Evolutionary conservation across 2,797 vertebrate species (phyloP).

Genomic region (Brachyalestes nurse): DNA sequence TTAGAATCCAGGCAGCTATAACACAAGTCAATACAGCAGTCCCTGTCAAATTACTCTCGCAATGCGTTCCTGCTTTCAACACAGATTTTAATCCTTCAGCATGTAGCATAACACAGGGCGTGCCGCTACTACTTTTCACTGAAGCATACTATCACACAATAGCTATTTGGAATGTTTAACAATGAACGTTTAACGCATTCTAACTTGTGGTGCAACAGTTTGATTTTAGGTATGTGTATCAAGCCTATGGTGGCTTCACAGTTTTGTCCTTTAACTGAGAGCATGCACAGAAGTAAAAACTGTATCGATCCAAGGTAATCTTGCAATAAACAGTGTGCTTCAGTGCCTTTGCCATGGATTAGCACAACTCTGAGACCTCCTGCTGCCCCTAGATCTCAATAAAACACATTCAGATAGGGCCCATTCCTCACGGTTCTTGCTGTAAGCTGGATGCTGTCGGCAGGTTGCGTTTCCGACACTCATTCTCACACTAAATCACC

Average conservation of each 20-base stretch:
- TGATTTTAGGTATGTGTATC: too few species aligned
- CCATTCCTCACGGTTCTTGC: constrained; percentile 32
- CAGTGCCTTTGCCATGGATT: neutral
- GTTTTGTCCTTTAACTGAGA: neutral
- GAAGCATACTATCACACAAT: too few species aligned
- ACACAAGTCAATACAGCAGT: too few species aligned
- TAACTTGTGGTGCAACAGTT: too few species aligned
- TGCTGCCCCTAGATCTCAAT: constrained; percentile 21
- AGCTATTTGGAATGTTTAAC: too few species aligned
- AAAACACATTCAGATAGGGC: constrained; percentile 16
- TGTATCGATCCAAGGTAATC: neutral
- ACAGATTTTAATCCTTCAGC: too few species aligned
- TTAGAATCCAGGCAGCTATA: too few species aligned
- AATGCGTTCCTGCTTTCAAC: too few species aligned
- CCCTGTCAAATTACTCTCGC: too few species aligned
- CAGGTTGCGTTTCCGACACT: constrained; percentile 41
- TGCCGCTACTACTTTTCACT: too few species aligned
- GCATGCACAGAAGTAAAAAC: neutral
- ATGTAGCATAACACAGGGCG: too few species aligned
- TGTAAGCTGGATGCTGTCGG: constrained; percentile 36
- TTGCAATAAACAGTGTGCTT: constrained; percentile 14
- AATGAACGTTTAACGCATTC: too few species aligned
- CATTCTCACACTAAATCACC: constrained; percentile 47
- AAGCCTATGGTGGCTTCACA: neutral
- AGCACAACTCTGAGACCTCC: neutral